Evolutionary conservation across 2,888 invertebrate species (phyloP).

Genomic region (Scaeva pyrastri): DNA sequence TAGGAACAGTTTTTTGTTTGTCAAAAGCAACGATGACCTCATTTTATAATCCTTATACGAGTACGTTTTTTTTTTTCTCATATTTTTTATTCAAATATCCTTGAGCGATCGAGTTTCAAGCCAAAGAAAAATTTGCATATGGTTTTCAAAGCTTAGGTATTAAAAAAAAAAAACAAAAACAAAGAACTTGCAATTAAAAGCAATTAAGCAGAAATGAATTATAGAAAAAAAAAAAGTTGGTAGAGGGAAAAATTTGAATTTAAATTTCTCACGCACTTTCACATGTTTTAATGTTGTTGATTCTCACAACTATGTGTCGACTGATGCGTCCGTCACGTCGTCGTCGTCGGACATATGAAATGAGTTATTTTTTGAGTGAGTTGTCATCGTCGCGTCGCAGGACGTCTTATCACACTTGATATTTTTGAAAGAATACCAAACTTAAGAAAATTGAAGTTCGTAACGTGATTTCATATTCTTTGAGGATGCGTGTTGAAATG

Average conservation of each 20-base stretch:
- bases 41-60: slow-evolving; percentile 21
- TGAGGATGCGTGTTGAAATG: neutral
- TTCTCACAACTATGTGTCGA: neutral
- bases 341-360: neutral
- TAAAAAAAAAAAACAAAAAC: neutral
- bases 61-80: neutral
- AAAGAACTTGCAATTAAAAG: slow-evolving; percentile 15
- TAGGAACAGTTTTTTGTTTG: slow-evolving; percentile 6
- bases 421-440: neutral
- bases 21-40: slow-evolving; percentile 47
- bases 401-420: neutral
- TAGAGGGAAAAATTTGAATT: neutral
- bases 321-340: neutral
- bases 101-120: slow-evolving; percentile 20
- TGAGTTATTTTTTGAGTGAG: neutral
- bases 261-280: slow-evolving; percentile 26
- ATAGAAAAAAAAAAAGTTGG: neutral
- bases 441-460: neutral
- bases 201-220: slow-evolving; percentile 13
- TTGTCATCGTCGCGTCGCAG: neutral
- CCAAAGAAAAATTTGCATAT: slow-evolving; percentile 12
- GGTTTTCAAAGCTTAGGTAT: neutral
- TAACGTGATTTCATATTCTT: neutral
- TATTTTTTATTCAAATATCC: neutral
- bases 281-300: neutral